Conservation (phyloP, 2,888 invertebrate genomes). For the Brachynemurus nebulosus region DNA sequence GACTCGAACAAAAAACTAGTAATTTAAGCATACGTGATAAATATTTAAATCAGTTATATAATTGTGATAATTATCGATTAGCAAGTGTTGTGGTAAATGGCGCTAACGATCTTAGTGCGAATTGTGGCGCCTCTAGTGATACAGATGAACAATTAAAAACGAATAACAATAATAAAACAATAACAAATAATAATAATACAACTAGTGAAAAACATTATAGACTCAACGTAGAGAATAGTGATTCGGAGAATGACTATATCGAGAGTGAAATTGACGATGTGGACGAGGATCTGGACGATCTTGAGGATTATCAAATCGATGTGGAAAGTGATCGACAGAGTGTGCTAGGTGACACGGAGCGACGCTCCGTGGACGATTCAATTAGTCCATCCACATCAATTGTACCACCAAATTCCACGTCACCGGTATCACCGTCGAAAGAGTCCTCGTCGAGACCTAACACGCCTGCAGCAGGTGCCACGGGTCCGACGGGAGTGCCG, state of each 20-base stretch:
- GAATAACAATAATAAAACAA: no score
- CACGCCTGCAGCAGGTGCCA: conserved; percentile 33
- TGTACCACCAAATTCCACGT: conserved; percentile 21
- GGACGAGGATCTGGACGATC: conserved; percentile 2
- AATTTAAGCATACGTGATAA: background rate
- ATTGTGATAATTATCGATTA: conserved; percentile 1
- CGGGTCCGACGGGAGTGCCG: conserved; percentile 32
- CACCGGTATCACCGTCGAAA: conserved; percentile 30
- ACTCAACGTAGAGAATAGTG: conserved; percentile 9
- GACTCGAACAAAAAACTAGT: conserved; percentile 3
- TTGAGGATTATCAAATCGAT: conserved; percentile 8
- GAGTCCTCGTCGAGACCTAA: conserved; percentile 34
- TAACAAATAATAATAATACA: conserved; percentile 2
- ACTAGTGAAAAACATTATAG: conserved; percentile 2
- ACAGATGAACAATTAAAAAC: no score
- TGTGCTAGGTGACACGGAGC: conserved; percentile 12
- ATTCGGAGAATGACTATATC: conserved; percentile 6
- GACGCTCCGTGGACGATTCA: conserved; percentile 15
- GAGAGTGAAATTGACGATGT: conserved; percentile 4
- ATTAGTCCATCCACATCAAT: no score
- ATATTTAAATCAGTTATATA: conserved; percentile 1
- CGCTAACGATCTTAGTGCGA: no score
- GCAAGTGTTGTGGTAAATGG: background rate
- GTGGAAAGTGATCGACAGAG: conserved; percentile 14
- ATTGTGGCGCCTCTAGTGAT: no score